Conservation (phyloP, 2,113 vertebrate species). For the Neodon shergylaensis region DNA sequence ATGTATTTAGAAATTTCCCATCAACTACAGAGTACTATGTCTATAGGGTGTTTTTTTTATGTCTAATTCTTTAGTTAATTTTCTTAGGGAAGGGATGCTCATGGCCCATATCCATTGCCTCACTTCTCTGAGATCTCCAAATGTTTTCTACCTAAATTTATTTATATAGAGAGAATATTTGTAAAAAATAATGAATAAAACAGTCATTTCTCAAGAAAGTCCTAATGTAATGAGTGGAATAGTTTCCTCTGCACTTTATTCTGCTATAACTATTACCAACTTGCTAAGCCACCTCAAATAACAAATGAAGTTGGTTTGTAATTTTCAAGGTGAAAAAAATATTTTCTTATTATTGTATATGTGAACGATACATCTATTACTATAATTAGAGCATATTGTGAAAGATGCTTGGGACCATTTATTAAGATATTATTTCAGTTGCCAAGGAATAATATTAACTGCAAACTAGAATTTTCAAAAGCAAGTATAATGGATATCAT, state of each 20-base stretch:
- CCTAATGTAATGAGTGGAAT: not conserved
- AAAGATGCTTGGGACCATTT: not conserved
- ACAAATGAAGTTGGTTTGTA: not conserved
- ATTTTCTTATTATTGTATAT: not conserved
- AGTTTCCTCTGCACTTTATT: not conserved
- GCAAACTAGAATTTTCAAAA: not conserved
- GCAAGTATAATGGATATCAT: not conserved
- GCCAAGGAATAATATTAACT: not conserved
- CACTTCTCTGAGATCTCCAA: not conserved
- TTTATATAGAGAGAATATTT: not conserved
- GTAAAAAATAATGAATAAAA: not conserved
- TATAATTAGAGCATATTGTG: not conserved
- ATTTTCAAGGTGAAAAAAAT: not conserved
- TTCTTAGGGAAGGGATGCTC: not conserved
- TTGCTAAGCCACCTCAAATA: not conserved
- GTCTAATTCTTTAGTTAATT: not conserved
- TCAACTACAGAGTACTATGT: not conserved
- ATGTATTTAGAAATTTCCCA: not conserved
- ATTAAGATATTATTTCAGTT: not conserved
- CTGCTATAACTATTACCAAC: not conserved
- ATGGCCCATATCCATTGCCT: not conserved
- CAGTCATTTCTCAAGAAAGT: not conserved
- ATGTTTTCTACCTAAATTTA: not conserved
- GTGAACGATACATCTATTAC: not conserved
- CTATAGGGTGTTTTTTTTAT: not conserved